Evolutionary conservation across 2,888 invertebrate genomes (phyloP), one percentile per base, ranked within the genome.

Genomic region (Hemicrepidius hirtus): DNA sequence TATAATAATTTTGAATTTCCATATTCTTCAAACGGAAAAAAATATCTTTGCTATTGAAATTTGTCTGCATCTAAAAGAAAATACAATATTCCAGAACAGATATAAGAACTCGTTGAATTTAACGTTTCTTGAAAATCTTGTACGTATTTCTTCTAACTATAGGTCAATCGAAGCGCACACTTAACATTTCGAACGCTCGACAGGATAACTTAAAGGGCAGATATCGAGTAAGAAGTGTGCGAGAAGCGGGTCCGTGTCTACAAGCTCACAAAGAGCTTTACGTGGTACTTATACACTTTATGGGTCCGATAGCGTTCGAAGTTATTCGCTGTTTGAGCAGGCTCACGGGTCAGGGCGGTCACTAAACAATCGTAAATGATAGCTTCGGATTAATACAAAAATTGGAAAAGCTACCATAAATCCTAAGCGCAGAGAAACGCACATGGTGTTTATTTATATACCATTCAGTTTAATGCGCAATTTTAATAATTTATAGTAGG

Each of bases 211-310:
- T 67, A 71, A 71, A 71, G 53, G 66, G 59, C 60, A 71, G 62
- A 71, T 71, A 65, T 49, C 57, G 37, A 60, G 24, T n/a, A 53
- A 59, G 69, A 64, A 68, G 62, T 68, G 68, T 69, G 40, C 46
- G 65, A 55, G 50, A 60, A 68, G 49, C 68, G 72, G 71, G 68
- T 59, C 69, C 66, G 73, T 66, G 65, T 69, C 69, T 68, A 73
- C 73, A 73, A 71, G 75, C 70, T 69, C 70, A 77, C 75, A 79
- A 80, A 80, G 77, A 80, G 80, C 80, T 75, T 77, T 80, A 78
- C 77, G 79, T 79, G 76, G 77, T 80, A 73, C 79, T 75, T 71
- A 55, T 67, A 65, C 74, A 79, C 71, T 80, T 80, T 80, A 80
- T 76, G 78, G 76, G 74, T 75, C 73, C 68, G 79, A 80, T 80